phyloP scores from a whole-genome alignment of 1,140 invertebrate genomes.

The Dendroctonus ponderosae region DNA sequence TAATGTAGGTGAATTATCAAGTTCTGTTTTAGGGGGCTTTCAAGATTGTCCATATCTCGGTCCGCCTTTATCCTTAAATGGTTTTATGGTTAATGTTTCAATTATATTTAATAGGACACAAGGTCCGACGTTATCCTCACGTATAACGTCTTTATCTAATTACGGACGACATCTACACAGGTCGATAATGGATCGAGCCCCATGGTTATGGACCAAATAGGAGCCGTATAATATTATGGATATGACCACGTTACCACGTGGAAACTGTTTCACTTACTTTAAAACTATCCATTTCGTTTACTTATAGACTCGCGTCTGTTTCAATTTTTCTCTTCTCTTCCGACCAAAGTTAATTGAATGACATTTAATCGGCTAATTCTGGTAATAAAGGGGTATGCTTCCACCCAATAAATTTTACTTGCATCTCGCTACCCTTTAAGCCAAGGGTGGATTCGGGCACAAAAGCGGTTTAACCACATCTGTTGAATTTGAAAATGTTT shows the following conservation, averaged over 20 bases:
- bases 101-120: slow-evolving; percentile 32
- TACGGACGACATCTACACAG: slow-evolving; percentile 30
- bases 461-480: slow-evolving; percentile 32
- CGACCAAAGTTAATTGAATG: no score
- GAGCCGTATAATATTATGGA: slow-evolving; percentile 22
- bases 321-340: no score
- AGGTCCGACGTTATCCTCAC: slow-evolving; percentile 5
- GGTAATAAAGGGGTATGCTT: slow-evolving; percentile 34
- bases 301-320: no score
- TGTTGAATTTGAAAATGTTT: slow-evolving; percentile 32
- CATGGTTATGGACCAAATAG: slow-evolving; percentile 17
- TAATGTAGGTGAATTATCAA: slow-evolving; percentile 34
- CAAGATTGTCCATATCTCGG: slow-evolving; percentile 29
- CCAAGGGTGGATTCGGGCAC: slow-evolving; percentile 4
- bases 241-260: slow-evolving; percentile 22
- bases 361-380: no score
- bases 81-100: slow-evolving; percentile 36
- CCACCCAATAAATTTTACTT: slow-evolving; percentile 33
- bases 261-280: slow-evolving; percentile 25
- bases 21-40: slow-evolving; percentile 25
- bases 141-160: slow-evolving; percentile 30
- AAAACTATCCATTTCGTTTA: no score
- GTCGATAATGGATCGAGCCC: slow-evolving; percentile 25
- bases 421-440: slow-evolving; percentile 9
- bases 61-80: slow-evolving; percentile 29